These are phyloP conservation scores for Lagopus muta DNA, from an alignment of 2,113 vertebrate genomes.

Conservation along the genomic window DNA sequence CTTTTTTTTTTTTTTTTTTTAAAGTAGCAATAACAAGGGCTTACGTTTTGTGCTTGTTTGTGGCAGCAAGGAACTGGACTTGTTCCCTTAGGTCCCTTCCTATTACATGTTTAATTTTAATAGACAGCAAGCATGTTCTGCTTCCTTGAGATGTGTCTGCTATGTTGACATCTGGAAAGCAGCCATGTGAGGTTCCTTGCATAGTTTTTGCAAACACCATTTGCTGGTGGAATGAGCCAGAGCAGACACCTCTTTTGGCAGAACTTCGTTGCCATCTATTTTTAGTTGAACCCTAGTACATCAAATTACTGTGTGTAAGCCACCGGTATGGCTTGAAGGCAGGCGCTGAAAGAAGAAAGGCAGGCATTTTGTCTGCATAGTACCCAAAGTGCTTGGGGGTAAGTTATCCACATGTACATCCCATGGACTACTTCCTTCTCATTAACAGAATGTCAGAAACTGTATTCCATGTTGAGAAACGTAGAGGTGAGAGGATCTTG, in stretches of 20 bases:
- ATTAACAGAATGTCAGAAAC: neutral
- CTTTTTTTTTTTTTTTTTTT: neutral
- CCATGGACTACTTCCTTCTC: neutral
- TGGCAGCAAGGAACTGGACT: neutral
- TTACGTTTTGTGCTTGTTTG: neutral
- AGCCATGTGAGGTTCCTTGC: neutral
- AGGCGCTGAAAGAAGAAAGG: neutral
- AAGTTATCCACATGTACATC: neutral
- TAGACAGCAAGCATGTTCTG: neutral
- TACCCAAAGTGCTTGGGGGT: neutral
- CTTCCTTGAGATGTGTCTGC: neutral
- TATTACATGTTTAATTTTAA: neutral
- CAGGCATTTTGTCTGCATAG: neutral
- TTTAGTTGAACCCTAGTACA: constrained; percentile 6
- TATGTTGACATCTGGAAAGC: constrained; percentile 10
- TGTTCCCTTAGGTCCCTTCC: neutral
- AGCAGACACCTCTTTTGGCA: constrained; percentile 23
- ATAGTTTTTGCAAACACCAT: neutral
- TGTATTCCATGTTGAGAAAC: neutral
- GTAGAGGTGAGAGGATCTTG: neutral
- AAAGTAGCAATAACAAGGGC: neutral
- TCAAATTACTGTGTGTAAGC: neutral
- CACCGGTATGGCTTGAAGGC: neutral
- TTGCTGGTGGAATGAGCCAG: neutral
- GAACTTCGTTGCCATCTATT: constrained; percentile 12